Base-by-base conservation (phyloP, 2,113 vertebrate genomes). In the Sander lucioperca region DNA sequence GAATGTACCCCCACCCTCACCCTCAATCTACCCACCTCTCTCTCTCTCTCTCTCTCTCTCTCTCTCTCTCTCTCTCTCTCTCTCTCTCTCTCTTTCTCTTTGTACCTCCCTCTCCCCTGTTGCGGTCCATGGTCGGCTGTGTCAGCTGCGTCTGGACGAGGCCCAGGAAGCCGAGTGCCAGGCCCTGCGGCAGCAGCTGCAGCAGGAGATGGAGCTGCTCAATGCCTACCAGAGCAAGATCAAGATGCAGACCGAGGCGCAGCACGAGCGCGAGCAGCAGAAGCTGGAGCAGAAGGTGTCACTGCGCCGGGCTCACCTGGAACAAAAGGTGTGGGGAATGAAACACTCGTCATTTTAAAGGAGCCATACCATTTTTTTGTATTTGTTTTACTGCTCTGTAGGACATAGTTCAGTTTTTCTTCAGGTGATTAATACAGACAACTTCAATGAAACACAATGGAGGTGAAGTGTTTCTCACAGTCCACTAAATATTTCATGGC, bases 191-290 rank as follows among this genome's bases (percentile, higher is more conserved):
- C 97, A 98, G 94, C 98, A 99, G 94, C 97, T 99, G 93, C 97
- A 99, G 96, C 98, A 99, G 95, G 98, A 99, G 96, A 99, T 99
- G 98, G 98, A 99, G 96, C 97, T 99, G 90, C 97, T 99, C 92
- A 99, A 98, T 13, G 98, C 98, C 59, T 99, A 99, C 94, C 98
- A 99, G 97, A 99, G 98, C 95, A 99, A 99, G 95, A 99, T 99
- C 94, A 99, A 99, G 95, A 99, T 98, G 97, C 98, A 99, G 92
- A 99, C 98, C 30, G 98, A 99, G 96, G 97, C 98, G 19, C 98
- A 99, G 95, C 98, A 99, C 2, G 97, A 99, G 88, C 95, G 98
- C 0, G 98, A 99, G 88, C 97, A 96, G 93, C 98, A 99, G 95
- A 99, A 99, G 94, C 95, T 99, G 88, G 97, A 99, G 96, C 98